Evolutionary conservation across 92 coral and sea anemone species (phyloP), one percentile per base, ranked within the genome.

Genomic region (Anthopleura xanthogrammica): DNA sequence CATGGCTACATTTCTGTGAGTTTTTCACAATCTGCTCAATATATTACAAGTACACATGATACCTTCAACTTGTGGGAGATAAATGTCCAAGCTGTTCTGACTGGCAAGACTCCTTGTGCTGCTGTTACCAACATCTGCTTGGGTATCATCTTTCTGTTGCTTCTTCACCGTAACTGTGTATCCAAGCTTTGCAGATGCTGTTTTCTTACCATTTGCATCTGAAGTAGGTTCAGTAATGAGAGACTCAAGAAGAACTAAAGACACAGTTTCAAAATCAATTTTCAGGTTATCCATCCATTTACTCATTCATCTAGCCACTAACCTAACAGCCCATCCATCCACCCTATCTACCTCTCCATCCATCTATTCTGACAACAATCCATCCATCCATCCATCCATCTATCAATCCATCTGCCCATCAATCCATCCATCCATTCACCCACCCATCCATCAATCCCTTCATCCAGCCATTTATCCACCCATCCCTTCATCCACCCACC

Each of bases 61-160:
- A 93, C 97, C 94, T 75, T 93, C 85, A 74, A 91, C 76, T 60
- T 79, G 87, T 57, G 97, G 97, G 24, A 93, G 82, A 82, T 85
- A 93, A 52, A 93, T 86, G 6, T 93, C 97, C 76, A 93, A 82
- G 60, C 94, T 93, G 72, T 87, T 91, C 72, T 86, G 94, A 48
- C 92, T 93, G 54, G 82, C 86, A 41, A 70, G 42, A 24, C 90
- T 86, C 76, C 90, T 77, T 23, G 81, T 77, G 75, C 92, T 93
- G 43, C 84, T 90, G 57, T 40, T 80, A 20, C 22, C 72, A 72
- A 62, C 83, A 54, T 46, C 77, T 70, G 62, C 76, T 77, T 48
- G 39, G n/a, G 74, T 85, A 23, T 72, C 62, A 9, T 42, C 55
- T 16, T 50, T 74, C 70, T 81, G 86, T 23, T 12, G 74, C 16